Evolutionary conservation across 2,797 vertebrate genomes (phyloP), one percentile per base, ranked within the genome.

Genomic region (Enteromius fasciolatus): DNA sequence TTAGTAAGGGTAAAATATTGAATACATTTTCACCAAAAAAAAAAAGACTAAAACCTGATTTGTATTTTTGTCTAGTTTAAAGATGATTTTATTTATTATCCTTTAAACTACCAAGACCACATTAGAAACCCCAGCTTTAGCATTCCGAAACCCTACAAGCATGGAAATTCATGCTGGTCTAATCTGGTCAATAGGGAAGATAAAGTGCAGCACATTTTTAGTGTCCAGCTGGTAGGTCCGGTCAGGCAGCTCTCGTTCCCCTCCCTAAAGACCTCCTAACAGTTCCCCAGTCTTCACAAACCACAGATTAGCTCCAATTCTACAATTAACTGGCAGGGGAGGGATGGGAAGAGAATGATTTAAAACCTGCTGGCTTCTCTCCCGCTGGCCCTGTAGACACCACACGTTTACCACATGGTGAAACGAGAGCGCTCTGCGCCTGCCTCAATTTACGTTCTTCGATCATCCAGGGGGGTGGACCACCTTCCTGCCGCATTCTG

Each of bases 391-490:
- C 44, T 81, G 59, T 75, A 67, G 67, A 82, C 66, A 64, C 67
- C 36, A 67, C 23, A 33, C 67, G 48, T 78, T 81, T 78, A 73
- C 68, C 74, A 46, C 83, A 85, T 72, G 66, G 83, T 82, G 84
- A 59, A 77, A 64, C 5, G 36, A 80, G 73, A 64, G 31, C 15
- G 0, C 1, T 11, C 50, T 64, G 44, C 2, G 50, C 44, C 31
- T 61, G 33, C 23, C 48, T 57, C 61, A 18, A 50, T 66, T 18
- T 25, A n/a, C 1, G 0, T 57, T 18, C 76, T 61, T 64, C 28
- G 20, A 66, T 79, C 31, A 44, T 82, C 66, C 39, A 75, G 44
- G 75, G 75, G 79, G 84, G 63, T 36, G 33, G 77, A 63, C 72
- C 80, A 68, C 48, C 76, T 33, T 77, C 44, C 33, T 78, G 6